Evolutionary conservation across 1,140 invertebrate genomes (phyloP), one percentile per base, ranked within the genome.

Genomic region (Formica selysi): DNA sequence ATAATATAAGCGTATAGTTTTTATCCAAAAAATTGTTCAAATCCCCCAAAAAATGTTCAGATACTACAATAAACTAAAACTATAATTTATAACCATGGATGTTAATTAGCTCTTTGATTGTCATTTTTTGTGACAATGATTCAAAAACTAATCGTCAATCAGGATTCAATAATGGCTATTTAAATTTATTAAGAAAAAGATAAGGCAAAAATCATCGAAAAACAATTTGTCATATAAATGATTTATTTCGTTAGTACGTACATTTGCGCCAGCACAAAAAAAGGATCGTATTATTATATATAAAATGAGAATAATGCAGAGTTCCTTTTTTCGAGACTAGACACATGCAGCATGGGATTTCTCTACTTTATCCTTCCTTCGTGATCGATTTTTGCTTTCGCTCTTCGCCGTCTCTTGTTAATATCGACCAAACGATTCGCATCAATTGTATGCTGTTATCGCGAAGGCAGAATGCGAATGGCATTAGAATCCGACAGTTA

Each of bases 191-290:
- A n/a, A 59, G 2, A 65, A 48, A 16, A 32, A 54, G 10, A 44
- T 8, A 13, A 48, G 26, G 6, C 13, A 74, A 44, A 10, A 11
- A 32, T 19, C 6, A 73, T 44, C 29, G n/a, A 73, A 13, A 38
- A 73, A 44, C 11, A 2, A 68, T 41, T 57, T 86, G 71, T 87
- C 79, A 80, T 91, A 92, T 87, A 92, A 92, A 92, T 81, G 80
- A 76, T 93, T 93, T 92, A 90, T 92, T 93, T 87, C 86, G 91
- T 93, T 93, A 92, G 92, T 92, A 92, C 92, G 89, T 93, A 93
- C 91, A 92, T 92, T 93, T 93, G 92, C 91, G 92, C 92, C 91
- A 92, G 92, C 92, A 93, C 92, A 92, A 93, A 91, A 90, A 91
- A 91, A 91, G 89, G 83, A 89, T 89, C 65, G n/a, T 83, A 80